Base-by-base conservation (phyloP, 2,797 vertebrate species). In the Lindbergichthys nudifrons region DNA sequence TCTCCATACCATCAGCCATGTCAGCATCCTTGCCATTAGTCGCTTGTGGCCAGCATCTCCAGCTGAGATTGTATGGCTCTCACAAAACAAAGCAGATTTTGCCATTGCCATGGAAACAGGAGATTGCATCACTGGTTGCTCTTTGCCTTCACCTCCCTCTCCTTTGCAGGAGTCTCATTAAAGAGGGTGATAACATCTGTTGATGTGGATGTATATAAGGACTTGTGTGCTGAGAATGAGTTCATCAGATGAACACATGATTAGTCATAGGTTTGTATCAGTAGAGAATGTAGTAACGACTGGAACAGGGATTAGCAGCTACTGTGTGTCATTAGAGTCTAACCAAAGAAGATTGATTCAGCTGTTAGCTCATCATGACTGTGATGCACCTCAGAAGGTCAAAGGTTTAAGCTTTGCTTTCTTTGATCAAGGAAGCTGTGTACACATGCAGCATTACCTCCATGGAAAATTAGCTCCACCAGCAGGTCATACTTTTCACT, bases 41-140 rank as follows among this genome's bases (percentile, higher is more conserved):
- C 71, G 76, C 63, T 64, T 54, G 67, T 58, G 50, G 75, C 80
- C 78, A 67, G 36, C 26, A 56, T 85, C 78, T 87, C 80, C 82
- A 71, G 77, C 81, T 80, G 72, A 73, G 83, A 89, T 76, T 61
- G 70, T 61, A 76, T 56, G 59, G 61, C 81, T 57, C 79, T 80
- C 67, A 65, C 84, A 36, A 90, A 88, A 93, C 85, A 87, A 89
- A 93, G 85, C 87, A 87, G 80, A 90, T 90, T 87, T 79, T 75
- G 79, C 79, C 66, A 93, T 95, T 75, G 72, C 94, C 88, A 94
- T 94, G 92, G 94, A 93, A 92, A 95, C 91, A 65, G 58, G 71
- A 86, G 85, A 88, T 91, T 87, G 83, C 82, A 85, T 89, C 80
- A 86, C 60, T 70, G 75, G 71, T 80, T 79, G 72, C 82, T 80